These are phyloP conservation scores for Euura lappo DNA, from an alignment of 1,140 invertebrate species.

Conservation along the genomic window DNA sequence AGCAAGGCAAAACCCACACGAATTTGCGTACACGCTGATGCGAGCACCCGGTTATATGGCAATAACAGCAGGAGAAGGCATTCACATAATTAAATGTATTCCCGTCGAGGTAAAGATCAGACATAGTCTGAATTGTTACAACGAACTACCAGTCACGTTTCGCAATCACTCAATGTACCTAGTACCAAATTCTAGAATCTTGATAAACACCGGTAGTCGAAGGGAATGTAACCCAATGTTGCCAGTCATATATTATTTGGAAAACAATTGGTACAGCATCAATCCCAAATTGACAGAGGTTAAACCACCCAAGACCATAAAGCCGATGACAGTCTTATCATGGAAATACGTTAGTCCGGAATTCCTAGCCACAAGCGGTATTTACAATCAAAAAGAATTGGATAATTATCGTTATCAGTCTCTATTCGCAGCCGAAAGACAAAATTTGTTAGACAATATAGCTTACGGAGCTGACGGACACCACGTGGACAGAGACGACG, in stretches of 20 bases:
- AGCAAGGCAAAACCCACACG: constrained; percentile 25
- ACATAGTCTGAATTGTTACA: constrained; percentile 20
- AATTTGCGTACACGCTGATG: constrained; percentile 34
- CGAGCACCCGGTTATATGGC: constrained; percentile 33
- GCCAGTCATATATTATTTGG: too few relatives aligned
- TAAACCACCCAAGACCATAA: too few relatives aligned
- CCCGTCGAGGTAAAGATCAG: constrained; percentile 20
- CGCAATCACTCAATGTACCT: constrained; percentile 25
- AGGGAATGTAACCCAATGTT: constrained; percentile 21
- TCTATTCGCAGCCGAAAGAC: too few relatives aligned
- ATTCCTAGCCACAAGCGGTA: too few relatives aligned
- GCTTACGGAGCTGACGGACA: too few relatives aligned
- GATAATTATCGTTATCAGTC: too few relatives aligned
- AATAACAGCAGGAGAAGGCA: constrained; percentile 30
- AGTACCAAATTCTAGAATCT: constrained; percentile 23
- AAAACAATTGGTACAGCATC: too few relatives aligned
- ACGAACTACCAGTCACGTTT: constrained; percentile 16
- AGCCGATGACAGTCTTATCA: too few relatives aligned
- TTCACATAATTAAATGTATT: constrained; percentile 32
- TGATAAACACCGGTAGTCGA: constrained; percentile 18
- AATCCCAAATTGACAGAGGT: too few relatives aligned
- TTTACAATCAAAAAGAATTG: too few relatives aligned
- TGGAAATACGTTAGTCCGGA: too few relatives aligned
- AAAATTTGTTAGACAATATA: too few relatives aligned
- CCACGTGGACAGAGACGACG: not conserved